These are phyloP conservation scores for Melanostoma mellinum DNA, from an alignment of 2,888 invertebrate genomes.

Conservation along the genomic window DNA sequence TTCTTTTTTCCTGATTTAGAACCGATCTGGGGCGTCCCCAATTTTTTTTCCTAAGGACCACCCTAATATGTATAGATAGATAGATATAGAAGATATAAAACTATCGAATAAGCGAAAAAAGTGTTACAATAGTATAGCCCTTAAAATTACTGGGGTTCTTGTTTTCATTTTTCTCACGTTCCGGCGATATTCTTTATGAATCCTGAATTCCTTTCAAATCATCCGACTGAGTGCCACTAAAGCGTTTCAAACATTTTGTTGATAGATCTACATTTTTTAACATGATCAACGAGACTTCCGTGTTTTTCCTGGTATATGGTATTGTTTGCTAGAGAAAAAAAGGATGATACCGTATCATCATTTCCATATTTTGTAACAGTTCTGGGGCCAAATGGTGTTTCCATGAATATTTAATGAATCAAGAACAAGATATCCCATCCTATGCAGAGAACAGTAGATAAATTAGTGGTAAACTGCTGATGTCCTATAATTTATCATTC, in stretches of 20 bases:
- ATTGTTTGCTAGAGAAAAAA: slow-evolving; percentile 1
- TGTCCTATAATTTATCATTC: slow-evolving; percentile 64
- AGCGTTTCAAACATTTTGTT: slow-evolving; percentile 7
- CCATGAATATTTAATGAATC: slow-evolving; percentile 68
- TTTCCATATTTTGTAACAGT: slow-evolving; percentile 54
- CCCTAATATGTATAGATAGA: no score
- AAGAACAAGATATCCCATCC: slow-evolving; percentile 34
- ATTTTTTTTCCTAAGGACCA: no score
- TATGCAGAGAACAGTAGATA: slow-evolving; percentile 35
- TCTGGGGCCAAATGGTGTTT: slow-evolving; percentile 64
- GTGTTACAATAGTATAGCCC: no score
- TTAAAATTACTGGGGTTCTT: no score
- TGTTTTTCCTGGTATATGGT: not conserved
- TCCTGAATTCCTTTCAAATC: slow-evolving; percentile 8
- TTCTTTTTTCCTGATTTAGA: no score
- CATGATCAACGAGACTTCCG: slow-evolving; percentile 39
- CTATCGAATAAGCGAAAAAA: no score
- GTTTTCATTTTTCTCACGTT: slow-evolving; percentile 21
- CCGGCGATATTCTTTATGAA: not conserved
- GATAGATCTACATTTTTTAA: slow-evolving; percentile 19
- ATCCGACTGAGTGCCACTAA: slow-evolving; percentile 16
- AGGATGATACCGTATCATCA: slow-evolving; percentile 22
- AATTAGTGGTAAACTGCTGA: not conserved
- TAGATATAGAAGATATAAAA: no score
- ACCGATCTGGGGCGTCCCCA: no score